These are phyloP conservation scores for Limanda limanda DNA, from an alignment of 2,113 vertebrate species.

Conservation along the genomic window DNA sequence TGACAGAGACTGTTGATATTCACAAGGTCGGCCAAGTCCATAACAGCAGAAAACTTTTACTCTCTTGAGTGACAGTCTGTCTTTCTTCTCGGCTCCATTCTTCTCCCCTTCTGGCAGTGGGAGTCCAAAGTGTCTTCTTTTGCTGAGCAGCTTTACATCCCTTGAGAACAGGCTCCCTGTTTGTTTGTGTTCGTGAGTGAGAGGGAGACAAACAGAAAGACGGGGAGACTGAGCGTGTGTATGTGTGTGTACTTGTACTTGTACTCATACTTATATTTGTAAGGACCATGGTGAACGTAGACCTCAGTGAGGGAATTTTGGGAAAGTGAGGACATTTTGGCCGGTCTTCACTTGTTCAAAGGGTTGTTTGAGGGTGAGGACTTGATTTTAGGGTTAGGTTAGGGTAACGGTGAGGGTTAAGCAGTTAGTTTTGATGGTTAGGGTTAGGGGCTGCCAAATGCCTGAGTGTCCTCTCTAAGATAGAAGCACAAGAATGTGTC, in stretches of 20 bases:
- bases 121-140: conserved; percentile 60
- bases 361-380: too few relatives aligned
- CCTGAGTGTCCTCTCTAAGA: too few relatives aligned
- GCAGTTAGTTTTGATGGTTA: too few relatives aligned
- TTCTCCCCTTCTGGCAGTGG: conserved; percentile 35
- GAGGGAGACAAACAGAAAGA: conserved; percentile 54
- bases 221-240: conserved; percentile 27
- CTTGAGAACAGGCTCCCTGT: conserved; percentile 60
- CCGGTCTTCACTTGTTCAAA: too few relatives aligned
- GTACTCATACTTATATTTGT: too few relatives aligned
- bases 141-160: conserved; percentile 46
- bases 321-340: too few relatives aligned
- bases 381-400: too few relatives aligned
- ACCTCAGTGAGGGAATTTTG: too few relatives aligned
- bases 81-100: conserved; percentile 41
- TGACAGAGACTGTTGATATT: conserved; percentile 50
- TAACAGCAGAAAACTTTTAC: conserved; percentile 56
- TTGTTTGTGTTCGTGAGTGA: conserved; percentile 49
- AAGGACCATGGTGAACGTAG: too few relatives aligned
- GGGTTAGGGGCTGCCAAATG: too few relatives aligned
- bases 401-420: too few relatives aligned
- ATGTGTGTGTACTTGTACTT: too few relatives aligned
- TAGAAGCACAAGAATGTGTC: not conserved
- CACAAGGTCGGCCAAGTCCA: conserved; percentile 61
- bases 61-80: conserved; percentile 58